Evolutionary conservation across 1,140 invertebrate genomes (phyloP).

Genomic region (Atta cephalotes): DNA sequence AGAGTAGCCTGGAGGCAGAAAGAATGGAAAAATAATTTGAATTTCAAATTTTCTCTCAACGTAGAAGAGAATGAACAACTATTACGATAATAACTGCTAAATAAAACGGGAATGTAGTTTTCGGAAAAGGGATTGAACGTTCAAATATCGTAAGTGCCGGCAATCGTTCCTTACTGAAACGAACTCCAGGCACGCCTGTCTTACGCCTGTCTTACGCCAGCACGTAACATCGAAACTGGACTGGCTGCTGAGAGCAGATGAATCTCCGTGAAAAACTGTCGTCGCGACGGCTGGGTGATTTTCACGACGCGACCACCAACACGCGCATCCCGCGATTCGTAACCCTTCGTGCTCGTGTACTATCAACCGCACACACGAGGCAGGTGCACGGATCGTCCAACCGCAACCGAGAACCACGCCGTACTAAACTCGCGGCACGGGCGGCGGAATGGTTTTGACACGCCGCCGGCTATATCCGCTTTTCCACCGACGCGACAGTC

Average conservation of each 20-base stretch:
- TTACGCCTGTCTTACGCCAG: background rate
- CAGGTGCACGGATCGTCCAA: slow-evolving; percentile 48
- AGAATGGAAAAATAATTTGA: background rate
- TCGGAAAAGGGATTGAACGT: background rate
- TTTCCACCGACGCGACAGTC: slow-evolving; percentile 71
- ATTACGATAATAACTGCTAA: background rate
- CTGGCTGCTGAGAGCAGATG: background rate
- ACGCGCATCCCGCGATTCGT: background rate
- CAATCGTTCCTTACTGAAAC: background rate
- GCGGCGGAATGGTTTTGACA: slow-evolving; percentile 83
- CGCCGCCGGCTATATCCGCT: slow-evolving; percentile 81
- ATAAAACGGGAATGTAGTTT: background rate
- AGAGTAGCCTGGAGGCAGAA: background rate
- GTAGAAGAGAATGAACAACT: background rate
- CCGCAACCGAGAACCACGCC: slow-evolving; percentile 76
- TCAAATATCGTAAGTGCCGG: background rate
- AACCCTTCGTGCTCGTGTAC: slow-evolving; percentile 9
- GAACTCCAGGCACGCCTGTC: background rate
- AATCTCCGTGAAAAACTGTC: slow-evolving; percentile 5
- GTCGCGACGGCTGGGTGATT: background rate
- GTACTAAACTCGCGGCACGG: slow-evolving; percentile 78
- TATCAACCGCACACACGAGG: slow-evolving; percentile 30
- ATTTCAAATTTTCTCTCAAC: background rate
- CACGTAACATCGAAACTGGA: background rate
- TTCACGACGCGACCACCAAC: slow-evolving; percentile 13